Percentiles rank a stretch among this genome's conserved stretches.
These are phyloP conservation scores for Lasioglossum morio DNA, from an alignment of 2,888 invertebrate genomes.

Conservation along the genomic window DNA sequence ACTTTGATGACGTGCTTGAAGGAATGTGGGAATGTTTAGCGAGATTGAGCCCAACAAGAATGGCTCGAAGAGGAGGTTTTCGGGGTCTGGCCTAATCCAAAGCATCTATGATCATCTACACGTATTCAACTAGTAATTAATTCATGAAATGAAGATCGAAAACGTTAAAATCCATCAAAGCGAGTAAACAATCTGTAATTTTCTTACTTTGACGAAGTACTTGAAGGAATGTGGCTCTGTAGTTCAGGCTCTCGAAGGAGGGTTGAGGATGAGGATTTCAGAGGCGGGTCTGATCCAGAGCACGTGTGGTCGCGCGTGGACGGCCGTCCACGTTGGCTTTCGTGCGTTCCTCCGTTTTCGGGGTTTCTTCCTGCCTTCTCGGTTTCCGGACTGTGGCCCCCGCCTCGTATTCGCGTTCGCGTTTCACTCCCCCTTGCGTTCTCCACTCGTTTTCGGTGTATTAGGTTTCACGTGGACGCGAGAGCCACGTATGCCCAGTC, in stretches of 20 bases:
- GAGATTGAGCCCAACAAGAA: too few species aligned
- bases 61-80: too few species aligned
- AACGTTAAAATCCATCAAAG: too few species aligned
- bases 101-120: too few species aligned
- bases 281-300: conserved; percentile 29
- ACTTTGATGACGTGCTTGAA: too few species aligned
- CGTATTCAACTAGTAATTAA: too few species aligned
- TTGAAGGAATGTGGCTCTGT: not conserved
- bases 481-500: conserved; percentile 71
- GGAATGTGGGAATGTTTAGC: too few species aligned
- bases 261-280: not conserved
- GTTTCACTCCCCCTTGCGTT: conserved; percentile 8
- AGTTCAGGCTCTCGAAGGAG: not conserved
- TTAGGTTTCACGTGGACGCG: conserved; percentile 76
- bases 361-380: conserved; percentile 18
- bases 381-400: conserved; percentile 18
- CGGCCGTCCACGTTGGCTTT: conserved; percentile 17
- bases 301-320: conserved; percentile 59
- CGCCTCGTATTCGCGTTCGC: conserved; percentile 12
- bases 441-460: conserved; percentile 71
- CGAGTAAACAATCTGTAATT: too few species aligned
- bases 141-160: too few species aligned
- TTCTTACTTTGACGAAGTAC: too few species aligned
- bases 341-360: conserved; percentile 35
- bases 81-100: too few species aligned